Evolutionary conservation across 1,140 invertebrate genomes (phyloP).

Genomic region (Lepidotrigona ventralis): DNA sequence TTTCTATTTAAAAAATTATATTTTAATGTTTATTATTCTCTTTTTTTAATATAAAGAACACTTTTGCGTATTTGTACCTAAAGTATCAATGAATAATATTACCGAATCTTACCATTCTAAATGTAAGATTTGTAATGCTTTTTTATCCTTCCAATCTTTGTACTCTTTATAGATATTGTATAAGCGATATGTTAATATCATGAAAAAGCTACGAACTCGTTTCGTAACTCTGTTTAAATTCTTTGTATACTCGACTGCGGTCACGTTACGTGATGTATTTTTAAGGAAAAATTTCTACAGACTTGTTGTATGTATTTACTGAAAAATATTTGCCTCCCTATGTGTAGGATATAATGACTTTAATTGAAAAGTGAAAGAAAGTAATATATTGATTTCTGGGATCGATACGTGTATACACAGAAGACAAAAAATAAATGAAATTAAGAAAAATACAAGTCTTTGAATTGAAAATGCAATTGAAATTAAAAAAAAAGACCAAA

Average conservation of each 20-base stretch:
- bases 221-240: conserved; percentile 24
- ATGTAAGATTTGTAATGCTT: conserved; percentile 32
- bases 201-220: conserved; percentile 2
- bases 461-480: not conserved
- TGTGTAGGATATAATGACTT: conserved; percentile 31
- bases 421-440: conserved; percentile 40
- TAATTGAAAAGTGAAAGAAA: conserved; percentile 28
- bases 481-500: not conserved
- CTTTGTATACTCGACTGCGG: conserved; percentile 30
- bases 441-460: not conserved
- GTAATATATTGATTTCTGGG: conserved; percentile 44
- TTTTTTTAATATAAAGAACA: not conserved
- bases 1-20: not conserved
- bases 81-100: not conserved
- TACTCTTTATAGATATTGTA: conserved; percentile 25
- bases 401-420: conserved; percentile 14
- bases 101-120: not conserved
- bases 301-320: conserved; percentile 37
- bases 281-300: conserved; percentile 39
- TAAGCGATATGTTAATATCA: not conserved
- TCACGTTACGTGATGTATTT: conserved; percentile 32
- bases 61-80: conserved; percentile 27
- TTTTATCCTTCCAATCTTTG: conserved; percentile 16
- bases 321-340: conserved; percentile 31
- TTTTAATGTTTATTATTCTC: not conserved